Base-by-base conservation (phyloP, 2,797 vertebrate species). In the Lepilemur ruficaudatus region DNA sequence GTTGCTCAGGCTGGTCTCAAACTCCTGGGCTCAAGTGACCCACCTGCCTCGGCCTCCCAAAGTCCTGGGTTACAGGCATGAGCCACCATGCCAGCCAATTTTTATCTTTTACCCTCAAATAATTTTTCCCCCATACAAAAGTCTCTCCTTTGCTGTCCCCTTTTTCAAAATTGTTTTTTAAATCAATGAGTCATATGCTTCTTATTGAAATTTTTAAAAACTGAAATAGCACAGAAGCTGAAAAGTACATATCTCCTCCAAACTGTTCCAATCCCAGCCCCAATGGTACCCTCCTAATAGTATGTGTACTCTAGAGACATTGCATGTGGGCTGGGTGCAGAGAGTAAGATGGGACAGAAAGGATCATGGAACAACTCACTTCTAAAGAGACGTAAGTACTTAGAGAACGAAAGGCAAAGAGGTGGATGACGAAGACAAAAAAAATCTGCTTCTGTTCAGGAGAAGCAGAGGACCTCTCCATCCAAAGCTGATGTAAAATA, bases 81-180 rank as follows among this genome's bases (percentile, higher is more conserved):
- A 15, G 15, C 32, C 57, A 59, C 57, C 57, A 28, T 28, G 57
- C 57, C 1, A 4, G 57, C 57, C 57, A 35, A 73, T 48, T 52
- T 84, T 89, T 30, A 63, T 46, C n/a, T 85, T 92, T 87, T 38
- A 85, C 17, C 12, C 38, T 84, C 81, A 50, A 43, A 38, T 70
- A 72, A 87, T 46, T 89, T 48, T 73, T 72, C 43, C 61, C 30
- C 9, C 7, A 41, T 50, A 73, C 20, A 41, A 41, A 90, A 67
- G 23, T 50, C 46, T 76, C 15, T 43, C 25, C 63, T 79, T n/a
- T 76, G 52, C 4, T 82, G 57, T 22, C 28, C 55, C 25, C 61
- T 20, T 89, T 94, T 78, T 32, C 43, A 43, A 93, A 72, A 1
- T 18, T 79, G 5, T 50, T 85, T 95, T 63, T 14, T 23, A 69